Evolutionary conservation across 2,113 vertebrate genomes (phyloP), one percentile per base, ranked within the genome.

Genomic region (Brachyhypopomus occidentalis): DNA sequence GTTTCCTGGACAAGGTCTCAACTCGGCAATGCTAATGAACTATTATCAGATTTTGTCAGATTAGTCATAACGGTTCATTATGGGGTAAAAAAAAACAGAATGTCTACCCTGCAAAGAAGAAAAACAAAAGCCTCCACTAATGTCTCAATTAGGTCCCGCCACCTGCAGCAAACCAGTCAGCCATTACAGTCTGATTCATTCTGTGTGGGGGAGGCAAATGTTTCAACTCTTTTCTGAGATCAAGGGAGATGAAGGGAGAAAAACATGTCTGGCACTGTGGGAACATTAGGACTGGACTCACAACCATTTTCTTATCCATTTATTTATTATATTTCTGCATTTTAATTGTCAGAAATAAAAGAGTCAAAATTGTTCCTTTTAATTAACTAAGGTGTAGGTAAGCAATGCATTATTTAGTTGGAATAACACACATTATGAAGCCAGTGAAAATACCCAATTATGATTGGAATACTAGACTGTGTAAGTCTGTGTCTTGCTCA

Each of bases 71-170:
- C 5, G 3, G 17, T 30, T 67, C 30, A 20, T 36, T 67, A 9
- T 41, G 23, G 34, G 9, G 23, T 41, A 70, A 41, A 19, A 41
- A 1, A 70, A n/a, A 23, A 9, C 4, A 70, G n/a, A n/a, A 52
- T 52, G 12, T 52, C 12, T 52, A 8, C 9, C 7, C 45, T 52
- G 45, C 36, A 70, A 70, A 41, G 36, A 70, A 16, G 34, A 70
- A 34, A 56, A 81, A 67, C 48, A 75, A 74, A 30, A 75, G 67
- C 72, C 79, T 81, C 36, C 72, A 81, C 60, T 58, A 81, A 75
- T 75, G 72, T 73, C 73, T 75, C 20, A 81, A 75, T 81, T 58
- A 34, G 48, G 38, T 58, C 30, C 74, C 27, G 48, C 60, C 79
- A 75, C 79, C 79, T 81, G 72, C 79, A 70, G 36, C 79, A 66